Evolutionary conservation across 2,797 vertebrate species (phyloP).

Genomic region (Labeo calbasu): DNA sequence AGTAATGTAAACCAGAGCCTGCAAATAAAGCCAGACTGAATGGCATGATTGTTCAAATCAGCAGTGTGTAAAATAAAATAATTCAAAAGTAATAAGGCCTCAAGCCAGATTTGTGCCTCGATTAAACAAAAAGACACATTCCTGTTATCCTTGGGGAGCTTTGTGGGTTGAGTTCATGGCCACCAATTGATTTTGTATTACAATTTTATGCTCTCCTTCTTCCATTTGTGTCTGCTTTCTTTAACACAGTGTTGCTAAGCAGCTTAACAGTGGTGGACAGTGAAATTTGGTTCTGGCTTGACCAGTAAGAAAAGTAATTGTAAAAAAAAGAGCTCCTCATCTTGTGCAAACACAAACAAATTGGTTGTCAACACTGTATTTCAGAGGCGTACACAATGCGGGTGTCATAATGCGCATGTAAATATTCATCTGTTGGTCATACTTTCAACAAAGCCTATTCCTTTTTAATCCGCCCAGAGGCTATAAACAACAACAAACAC

Average conservation of each 20-base stretch:
- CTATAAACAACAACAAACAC: not conserved
- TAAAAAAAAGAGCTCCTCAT: not conserved
- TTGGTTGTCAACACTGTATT: conserved; percentile 13
- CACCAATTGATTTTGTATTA: conserved; percentile 22
- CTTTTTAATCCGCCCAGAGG: not conserved
- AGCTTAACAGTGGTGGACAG: not conserved
- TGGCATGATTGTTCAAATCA: not conserved
- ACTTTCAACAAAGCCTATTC: conserved; percentile 20
- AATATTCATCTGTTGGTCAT: conserved; percentile 27
- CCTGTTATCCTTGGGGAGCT: not conserved
- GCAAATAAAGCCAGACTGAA: not conserved
- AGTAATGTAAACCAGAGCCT: not conserved
- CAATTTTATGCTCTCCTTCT: conserved; percentile 13
- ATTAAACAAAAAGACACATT: not conserved
- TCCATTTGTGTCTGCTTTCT: not conserved
- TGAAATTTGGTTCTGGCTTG: not conserved
- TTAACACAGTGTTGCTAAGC: not conserved
- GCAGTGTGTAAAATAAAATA: not conserved
- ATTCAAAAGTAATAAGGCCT: not conserved
- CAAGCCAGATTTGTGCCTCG: not conserved
- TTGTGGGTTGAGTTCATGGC: not conserved
- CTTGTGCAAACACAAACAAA: not conserved
- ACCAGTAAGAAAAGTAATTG: not conserved
- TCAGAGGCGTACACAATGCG: not conserved
- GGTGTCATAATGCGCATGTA: conserved; percentile 12